Percentiles rank a stretch among this genome's conserved stretches.
Evolutionary conservation across 2,797 vertebrate species (phyloP).

Genomic region (Tokudaia muenninki): DNA sequence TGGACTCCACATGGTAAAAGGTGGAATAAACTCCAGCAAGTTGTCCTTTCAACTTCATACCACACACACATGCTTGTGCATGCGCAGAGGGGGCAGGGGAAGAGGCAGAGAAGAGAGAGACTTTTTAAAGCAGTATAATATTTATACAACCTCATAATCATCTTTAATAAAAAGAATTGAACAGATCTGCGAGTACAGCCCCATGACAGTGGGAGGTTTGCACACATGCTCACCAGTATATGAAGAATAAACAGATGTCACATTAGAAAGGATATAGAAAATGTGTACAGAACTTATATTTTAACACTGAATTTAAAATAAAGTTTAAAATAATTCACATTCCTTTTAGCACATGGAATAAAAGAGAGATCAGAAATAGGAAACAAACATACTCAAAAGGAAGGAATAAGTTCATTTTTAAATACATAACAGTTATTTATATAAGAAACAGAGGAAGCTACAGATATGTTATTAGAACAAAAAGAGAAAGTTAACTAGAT

Average conservation of each 20-base stretch:
- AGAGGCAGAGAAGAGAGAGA: not conserved
- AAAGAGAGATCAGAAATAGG: not conserved
- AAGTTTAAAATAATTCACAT: not conserved
- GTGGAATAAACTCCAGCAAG: not conserved
- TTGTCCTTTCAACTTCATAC: not conserved
- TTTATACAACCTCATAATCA: not conserved
- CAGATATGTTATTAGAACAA: not conserved
- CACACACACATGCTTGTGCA: not conserved
- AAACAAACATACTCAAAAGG: not conserved
- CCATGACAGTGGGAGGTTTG: not conserved
- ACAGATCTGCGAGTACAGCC: not conserved
- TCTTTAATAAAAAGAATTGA: not conserved
- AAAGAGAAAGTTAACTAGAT: not conserved
- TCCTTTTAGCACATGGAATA: not conserved
- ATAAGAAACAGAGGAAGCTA: slow-evolving; percentile 3
- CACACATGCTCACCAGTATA: not conserved
- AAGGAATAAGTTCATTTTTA: not conserved
- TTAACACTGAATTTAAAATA: not conserved
- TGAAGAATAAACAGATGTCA: not conserved
- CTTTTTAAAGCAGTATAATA: not conserved
- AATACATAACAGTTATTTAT: not conserved
- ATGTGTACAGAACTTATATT: not conserved
- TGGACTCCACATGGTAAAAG: not conserved
- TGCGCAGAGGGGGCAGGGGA: rapidly evolving
- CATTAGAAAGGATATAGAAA: not conserved